These are phyloP conservation scores for Agrilus cyanescens DNA, from an alignment of 2,888 invertebrate species.

Conservation along the genomic window DNA sequence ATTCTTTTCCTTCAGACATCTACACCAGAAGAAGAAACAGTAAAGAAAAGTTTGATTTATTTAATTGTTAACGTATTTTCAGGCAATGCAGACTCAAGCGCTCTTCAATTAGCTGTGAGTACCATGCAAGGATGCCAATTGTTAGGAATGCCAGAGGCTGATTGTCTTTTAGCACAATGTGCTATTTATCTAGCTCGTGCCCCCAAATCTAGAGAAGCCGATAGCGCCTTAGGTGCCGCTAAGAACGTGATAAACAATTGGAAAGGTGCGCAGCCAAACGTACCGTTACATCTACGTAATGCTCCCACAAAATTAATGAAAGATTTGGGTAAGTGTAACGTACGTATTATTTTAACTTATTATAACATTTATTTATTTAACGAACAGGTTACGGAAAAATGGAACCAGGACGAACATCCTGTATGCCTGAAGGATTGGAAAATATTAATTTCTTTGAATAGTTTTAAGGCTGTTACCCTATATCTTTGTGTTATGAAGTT, in stretches of 20 bases:
- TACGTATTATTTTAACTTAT: slow-evolving; percentile 1
- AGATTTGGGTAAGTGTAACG: slow-evolving; percentile 45
- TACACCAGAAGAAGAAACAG: not conserved
- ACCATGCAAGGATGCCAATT: slow-evolving; percentile 70
- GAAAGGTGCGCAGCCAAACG: slow-evolving; percentile 58
- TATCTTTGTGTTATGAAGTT: slow-evolving; percentile 5
- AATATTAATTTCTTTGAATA: slow-evolving; percentile 45
- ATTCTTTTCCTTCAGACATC: not conserved
- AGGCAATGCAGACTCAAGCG: slow-evolving; percentile 56
- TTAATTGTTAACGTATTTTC: slow-evolving; percentile 8
- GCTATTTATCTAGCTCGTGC: slow-evolving; percentile 66
- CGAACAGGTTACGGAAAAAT: slow-evolving; percentile 46
- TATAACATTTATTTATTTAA: slow-evolving; percentile 16
- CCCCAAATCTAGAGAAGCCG: slow-evolving; percentile 56
- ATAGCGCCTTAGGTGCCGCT: slow-evolving; percentile 41
- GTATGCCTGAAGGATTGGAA: slow-evolving; percentile 58
- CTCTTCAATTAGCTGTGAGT: slow-evolving; percentile 55
- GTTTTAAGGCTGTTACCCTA: not conserved
- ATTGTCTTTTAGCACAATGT: slow-evolving; percentile 65
- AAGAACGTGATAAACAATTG: slow-evolving; percentile 46
- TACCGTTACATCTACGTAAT: slow-evolving; percentile 69
- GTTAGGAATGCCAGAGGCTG: slow-evolving; percentile 72
- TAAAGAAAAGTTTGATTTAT: not conserved
- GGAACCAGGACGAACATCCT: slow-evolving; percentile 43
- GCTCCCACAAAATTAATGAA: slow-evolving; percentile 71